Conservation (phyloP, 1,140 invertebrate species). For the Papilio dardanus region DNA sequence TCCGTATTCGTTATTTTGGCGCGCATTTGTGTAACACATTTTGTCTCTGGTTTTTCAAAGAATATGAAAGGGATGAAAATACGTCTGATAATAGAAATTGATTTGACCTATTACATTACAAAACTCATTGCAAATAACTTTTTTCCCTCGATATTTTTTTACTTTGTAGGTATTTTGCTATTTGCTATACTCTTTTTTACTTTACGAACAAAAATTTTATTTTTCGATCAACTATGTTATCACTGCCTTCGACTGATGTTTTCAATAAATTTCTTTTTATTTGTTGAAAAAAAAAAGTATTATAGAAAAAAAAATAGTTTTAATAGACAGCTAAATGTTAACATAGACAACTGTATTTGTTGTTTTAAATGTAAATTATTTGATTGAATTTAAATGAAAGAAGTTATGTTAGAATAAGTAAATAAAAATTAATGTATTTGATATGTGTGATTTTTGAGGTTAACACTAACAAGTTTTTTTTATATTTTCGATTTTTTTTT, state of each 20-base stretch:
- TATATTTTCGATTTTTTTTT: constrained; percentile 64
- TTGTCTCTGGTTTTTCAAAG: no score
- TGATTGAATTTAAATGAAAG: constrained; percentile 71
- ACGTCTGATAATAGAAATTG: no score
- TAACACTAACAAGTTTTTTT: constrained; percentile 59
- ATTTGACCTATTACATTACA: no score
- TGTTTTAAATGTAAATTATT: constrained; percentile 71
- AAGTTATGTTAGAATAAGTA: constrained; percentile 66
- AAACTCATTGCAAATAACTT: no score
- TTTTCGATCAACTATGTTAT: constrained; percentile 60
- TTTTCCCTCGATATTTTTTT: constrained; percentile 7
- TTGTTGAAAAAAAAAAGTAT: constrained; percentile 68
- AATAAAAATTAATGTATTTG: constrained; percentile 55
- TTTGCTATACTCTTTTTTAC: constrained; percentile 44
- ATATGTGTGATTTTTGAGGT: constrained; percentile 67
- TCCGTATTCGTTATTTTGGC: no score
- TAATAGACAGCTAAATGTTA: constrained; percentile 62
- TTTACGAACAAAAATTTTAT: constrained; percentile 51
- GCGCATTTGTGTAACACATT: no score
- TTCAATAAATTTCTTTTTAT: constrained; percentile 72
- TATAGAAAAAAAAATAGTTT: constrained; percentile 63
- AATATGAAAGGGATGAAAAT: no score
- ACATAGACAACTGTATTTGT: constrained; percentile 66
- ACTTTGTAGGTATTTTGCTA: constrained; percentile 21
- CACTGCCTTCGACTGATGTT: constrained; percentile 80